Evolutionary conservation across 2,888 invertebrate species (phyloP).

Genomic region (Taphrorychus bicolor): DNA sequence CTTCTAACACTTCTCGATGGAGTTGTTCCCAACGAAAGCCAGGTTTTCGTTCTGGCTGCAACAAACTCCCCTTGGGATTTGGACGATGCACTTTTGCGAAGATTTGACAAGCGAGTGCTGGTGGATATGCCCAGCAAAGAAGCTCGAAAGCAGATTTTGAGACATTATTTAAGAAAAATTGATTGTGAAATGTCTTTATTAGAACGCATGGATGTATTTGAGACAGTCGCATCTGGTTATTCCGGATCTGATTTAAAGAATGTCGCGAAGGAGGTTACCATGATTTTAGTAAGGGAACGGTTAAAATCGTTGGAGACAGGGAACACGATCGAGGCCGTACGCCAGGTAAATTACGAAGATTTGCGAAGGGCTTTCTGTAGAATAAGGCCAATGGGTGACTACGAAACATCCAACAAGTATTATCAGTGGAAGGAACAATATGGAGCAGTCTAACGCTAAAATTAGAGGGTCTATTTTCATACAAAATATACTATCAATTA

Average conservation of each 20-base stretch:
- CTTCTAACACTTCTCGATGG: constrained; percentile 85
- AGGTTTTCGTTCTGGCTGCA: constrained; percentile 83
- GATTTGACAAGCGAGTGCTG: constrained; percentile 86
- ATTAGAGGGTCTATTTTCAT: background rate
- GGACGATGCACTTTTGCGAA: constrained; percentile 84
- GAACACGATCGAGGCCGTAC: background rate
- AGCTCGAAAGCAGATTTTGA: constrained; percentile 74
- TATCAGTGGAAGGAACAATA: constrained; percentile 70
- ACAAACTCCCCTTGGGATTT: constrained; percentile 95
- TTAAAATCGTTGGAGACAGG: constrained; percentile 42
- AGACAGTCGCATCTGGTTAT: constrained; percentile 73
- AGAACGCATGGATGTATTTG: constrained; percentile 61
- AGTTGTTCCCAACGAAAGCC: constrained; percentile 65
- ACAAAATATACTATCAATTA: too few species aligned
- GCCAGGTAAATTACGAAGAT: constrained; percentile 51
- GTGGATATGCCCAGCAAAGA: constrained; percentile 77
- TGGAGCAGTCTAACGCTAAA: constrained; percentile 56
- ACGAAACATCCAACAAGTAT: constrained; percentile 64
- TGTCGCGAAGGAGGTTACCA: constrained; percentile 88
- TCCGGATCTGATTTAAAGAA: constrained; percentile 89
- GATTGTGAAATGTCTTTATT: constrained; percentile 48
- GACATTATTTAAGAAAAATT: constrained; percentile 64
- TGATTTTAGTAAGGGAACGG: constrained; percentile 74
- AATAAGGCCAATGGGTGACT: constrained; percentile 67
- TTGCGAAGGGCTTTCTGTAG: constrained; percentile 55